Evolutionary conservation across 2,888 invertebrate species (phyloP).

Genomic region (Rotaria sp.): DNA sequence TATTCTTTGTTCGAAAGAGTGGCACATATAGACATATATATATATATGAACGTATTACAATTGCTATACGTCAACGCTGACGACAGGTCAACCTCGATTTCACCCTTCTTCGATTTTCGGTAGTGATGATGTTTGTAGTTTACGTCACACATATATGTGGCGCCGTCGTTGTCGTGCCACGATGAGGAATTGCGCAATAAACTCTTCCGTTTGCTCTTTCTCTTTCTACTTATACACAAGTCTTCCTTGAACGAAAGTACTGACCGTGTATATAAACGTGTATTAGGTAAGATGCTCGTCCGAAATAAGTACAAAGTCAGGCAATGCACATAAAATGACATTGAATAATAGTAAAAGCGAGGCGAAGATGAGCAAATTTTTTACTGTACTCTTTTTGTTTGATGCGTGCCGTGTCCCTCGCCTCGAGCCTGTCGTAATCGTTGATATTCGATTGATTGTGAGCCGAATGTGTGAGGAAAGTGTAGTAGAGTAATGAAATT

Average conservation of each 20-base stretch:
- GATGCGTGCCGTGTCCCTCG: constrained; percentile 19
- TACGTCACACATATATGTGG: not conserved
- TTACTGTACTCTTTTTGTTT: not conserved
- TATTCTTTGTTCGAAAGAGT: not conserved
- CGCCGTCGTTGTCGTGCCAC: not conserved
- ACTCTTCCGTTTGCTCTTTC: not conserved
- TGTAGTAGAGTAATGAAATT: not conserved
- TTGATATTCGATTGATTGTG: not conserved
- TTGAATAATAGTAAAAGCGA: not conserved
- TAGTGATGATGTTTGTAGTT: not conserved
- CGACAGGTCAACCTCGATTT: not conserved
- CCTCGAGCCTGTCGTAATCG: constrained; percentile 14
- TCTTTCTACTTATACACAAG: not conserved
- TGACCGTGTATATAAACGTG: not conserved
- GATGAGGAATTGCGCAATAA: not conserved
- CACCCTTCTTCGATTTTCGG: not conserved
- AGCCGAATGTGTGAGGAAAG: not conserved
- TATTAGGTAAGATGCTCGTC: constrained; percentile 8
- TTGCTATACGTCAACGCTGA: not conserved
- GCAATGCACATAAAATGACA: constrained; percentile 14
- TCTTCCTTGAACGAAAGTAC: constrained; percentile 9
- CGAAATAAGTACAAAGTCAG: not conserved
- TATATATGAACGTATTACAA: not conserved
- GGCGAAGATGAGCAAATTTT: constrained; percentile 19
- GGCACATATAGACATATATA: not conserved